Base-by-base conservation (phyloP, 2,113 vertebrate genomes). In the Platysteira castanea region DNA sequence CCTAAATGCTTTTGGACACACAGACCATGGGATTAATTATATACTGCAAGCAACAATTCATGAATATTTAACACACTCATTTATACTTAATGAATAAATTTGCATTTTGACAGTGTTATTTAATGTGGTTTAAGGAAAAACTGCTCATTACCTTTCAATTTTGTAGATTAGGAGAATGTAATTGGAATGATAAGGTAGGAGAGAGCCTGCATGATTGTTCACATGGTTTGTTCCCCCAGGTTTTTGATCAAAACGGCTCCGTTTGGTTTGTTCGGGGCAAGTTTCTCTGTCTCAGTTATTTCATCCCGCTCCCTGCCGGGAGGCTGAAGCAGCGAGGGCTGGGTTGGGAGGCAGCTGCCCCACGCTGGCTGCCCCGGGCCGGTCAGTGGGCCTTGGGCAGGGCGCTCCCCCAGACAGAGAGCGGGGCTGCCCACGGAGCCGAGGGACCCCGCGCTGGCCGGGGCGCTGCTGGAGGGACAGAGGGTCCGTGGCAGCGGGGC, bases 61-160 rank as follows among this genome's bases (percentile, higher is more conserved):
- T 98, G 98, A 98, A 98, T 98, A 98, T 98, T 98, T 98, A 98
- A 98, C 96, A 97, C 60, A 65, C 93, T 98, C 97, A 98, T 98
- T 98, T 98, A 98, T 98, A 98, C 97, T 98, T 98, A 98, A 98
- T 98, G 97, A 98, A 98, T 98, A 98, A 98, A 98, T 98, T 98
- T 98, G 97, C 98, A 98, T 98, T 98, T 98, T 98, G 98, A 98
- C 98, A 98, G 97, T 97, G 97, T 98, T 98, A 97, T 98, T 98
- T 98, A 98, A 97, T 98, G 96, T 95, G 95, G 95, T 98, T 98
- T 98, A 98, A 98, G 96, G 97, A 98, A 98, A 98, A 98, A 98
- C 97, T 97, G 91, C 96, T 98, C 97, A 98, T 98, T 98, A 98
- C 97, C 96, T 98, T 98, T 98, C 98, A 98, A 97, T 98, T 98